Conservation (phyloP, 2,888 invertebrate genomes). For the Ochlodes sylvanus region DNA sequence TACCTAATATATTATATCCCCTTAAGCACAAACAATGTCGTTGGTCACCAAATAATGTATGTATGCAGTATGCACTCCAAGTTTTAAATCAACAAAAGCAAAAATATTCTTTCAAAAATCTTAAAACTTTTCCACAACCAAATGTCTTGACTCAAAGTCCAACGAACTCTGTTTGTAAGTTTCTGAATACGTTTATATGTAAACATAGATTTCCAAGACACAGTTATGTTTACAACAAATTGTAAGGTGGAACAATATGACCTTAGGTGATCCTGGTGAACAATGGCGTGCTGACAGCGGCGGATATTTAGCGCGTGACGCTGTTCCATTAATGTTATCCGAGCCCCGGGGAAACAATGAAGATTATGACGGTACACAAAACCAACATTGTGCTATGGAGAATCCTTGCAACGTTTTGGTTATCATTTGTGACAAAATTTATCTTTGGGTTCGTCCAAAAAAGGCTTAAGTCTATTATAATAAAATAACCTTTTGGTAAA, state of each 20-base stretch:
- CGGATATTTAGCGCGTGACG: conserved; percentile 37
- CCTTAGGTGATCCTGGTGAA: conserved; percentile 34
- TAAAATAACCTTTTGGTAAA: too few species aligned
- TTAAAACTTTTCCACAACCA: too few species aligned
- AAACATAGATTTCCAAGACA: neutral
- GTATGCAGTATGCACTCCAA: too few species aligned
- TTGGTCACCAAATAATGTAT: too few species aligned
- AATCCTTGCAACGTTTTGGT: conserved; percentile 22
- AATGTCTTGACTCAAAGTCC: too few species aligned
- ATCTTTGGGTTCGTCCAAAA: conserved; percentile 21
- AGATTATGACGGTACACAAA: conserved; percentile 24
- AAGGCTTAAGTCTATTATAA: neutral
- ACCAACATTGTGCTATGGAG: conserved; percentile 18
- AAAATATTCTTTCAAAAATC: too few species aligned
- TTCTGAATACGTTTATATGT: neutral
- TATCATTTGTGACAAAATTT: conserved; percentile 37
- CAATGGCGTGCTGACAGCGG: conserved; percentile 42
- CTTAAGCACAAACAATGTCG: too few species aligned
- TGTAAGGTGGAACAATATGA: conserved; percentile 39
- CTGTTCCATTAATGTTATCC: conserved; percentile 48
- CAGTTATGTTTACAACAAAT: conserved; percentile 3
- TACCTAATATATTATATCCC: too few species aligned
- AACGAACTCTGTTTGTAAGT: too few species aligned
- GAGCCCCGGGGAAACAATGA: conserved; percentile 44
- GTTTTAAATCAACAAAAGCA: too few species aligned